These are phyloP conservation scores for Cydia splendana DNA, from an alignment of 1,140 invertebrate species.

Conservation along the genomic window DNA sequence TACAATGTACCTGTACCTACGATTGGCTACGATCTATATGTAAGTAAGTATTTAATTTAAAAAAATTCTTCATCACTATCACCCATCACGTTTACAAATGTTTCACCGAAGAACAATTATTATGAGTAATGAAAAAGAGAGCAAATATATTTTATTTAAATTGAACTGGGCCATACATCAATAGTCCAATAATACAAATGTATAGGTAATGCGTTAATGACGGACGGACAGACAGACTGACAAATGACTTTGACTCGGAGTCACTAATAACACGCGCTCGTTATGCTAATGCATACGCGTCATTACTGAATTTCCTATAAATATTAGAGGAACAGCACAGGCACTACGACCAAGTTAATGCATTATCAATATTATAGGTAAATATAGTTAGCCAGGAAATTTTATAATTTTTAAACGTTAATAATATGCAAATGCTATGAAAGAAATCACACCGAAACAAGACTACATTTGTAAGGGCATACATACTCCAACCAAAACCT, in stretches of 20 bases:
- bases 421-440: no score
- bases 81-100: neutral
- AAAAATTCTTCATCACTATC: neutral
- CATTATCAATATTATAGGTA: neutral
- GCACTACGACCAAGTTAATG: neutral
- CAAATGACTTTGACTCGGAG: conserved; percentile 24
- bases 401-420: no score
- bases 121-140: neutral
- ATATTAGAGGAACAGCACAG: neutral
- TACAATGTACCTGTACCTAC: neutral
- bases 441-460: no score
- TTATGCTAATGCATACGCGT: conserved; percentile 22
- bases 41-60: neutral
- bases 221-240: conserved; percentile 24
- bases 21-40: no score
- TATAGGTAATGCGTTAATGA: conserved; percentile 24
- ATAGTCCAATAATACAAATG: conserved; percentile 9
- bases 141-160: conserved; percentile 15
- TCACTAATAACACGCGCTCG: conserved; percentile 21
- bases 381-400: neutral
- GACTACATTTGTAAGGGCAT: no score
- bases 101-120: conserved; percentile 3
- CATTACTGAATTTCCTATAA: conserved; percentile 8
- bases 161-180: conserved; percentile 19
- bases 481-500: no score